Evolutionary conservation across 1,140 invertebrate species (phyloP), one percentile per base, ranked within the genome.

Genomic region (Temnothorax nylanderi): DNA sequence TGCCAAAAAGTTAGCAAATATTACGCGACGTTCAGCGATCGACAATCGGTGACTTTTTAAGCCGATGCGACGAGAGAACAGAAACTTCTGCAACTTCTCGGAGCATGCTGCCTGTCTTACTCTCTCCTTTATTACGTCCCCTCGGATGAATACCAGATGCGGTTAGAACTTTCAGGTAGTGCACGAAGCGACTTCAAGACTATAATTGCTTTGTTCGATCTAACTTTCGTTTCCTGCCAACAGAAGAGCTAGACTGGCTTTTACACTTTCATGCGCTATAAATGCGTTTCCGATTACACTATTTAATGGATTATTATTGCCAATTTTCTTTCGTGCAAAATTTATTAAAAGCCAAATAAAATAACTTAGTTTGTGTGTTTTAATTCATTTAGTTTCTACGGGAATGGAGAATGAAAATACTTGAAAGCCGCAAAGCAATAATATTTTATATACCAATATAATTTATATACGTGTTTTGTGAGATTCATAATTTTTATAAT

Each of bases 61-160:
- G 87, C 85, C 78, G 58, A 62, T 65, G 21, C 64, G 34, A 64
- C 80, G 65, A 72, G 47, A 44, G 62, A 85, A 69, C 69, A 71
- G 41, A 85, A 88, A 91, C 82, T 91, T 91, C 72, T 56, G 88
- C 69, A 71, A 88, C 86, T 91, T 76, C 85, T 88, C 80, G 76
- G 67, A 87, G 88, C 88, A 86, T 85, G 88, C 86, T 88, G 85
- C 77, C 80, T 82, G 78, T 87, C 88, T 89, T 86, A 77, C 89
- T 86, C 90, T 87, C 88, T 90, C 90, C 91, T 91, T 91, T 91
- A 91, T 91, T 91, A 91, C 84, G 89, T 84, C 89, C 90, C 69
- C 76, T 90, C 88, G 90, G 90, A 91, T 91, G 91, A 91, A 91
- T 91, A 91, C 90, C 88, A 91, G 91, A 91, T 91, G 91, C 90